These are phyloP conservation scores for Limulus polyphemus DNA, from an alignment of 2,888 invertebrate genomes.

Conservation along the genomic window DNA sequence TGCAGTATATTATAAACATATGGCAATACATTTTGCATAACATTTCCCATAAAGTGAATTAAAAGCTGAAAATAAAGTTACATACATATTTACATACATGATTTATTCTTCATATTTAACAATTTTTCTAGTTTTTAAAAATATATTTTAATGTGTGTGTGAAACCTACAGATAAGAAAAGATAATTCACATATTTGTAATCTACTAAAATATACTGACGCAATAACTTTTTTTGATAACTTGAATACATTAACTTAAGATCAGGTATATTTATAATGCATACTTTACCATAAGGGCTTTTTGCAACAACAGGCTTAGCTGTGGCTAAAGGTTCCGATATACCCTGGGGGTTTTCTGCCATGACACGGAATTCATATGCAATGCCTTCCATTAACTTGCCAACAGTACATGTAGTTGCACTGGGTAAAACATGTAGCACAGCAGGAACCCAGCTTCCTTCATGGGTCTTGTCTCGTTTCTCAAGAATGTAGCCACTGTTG, in stretches of 20 bases:
- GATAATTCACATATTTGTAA: too few relatives aligned
- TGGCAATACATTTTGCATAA: too few relatives aligned
- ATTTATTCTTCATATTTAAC: too few relatives aligned
- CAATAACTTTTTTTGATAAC: too few relatives aligned
- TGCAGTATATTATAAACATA: too few relatives aligned
- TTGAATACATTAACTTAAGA: background rate
- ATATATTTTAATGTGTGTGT: too few relatives aligned
- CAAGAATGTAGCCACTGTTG: constrained; percentile 66
- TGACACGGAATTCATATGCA: constrained; percentile 88
- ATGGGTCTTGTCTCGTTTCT: constrained; percentile 83
- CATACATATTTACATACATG: too few relatives aligned
- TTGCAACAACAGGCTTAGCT: constrained; percentile 15
- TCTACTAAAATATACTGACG: too few relatives aligned
- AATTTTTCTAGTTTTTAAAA: too few relatives aligned
- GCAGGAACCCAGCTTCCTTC: constrained; percentile 96
- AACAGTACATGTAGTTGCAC: constrained; percentile 10
- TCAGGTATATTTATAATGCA: background rate
- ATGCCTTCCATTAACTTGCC: constrained; percentile 67
- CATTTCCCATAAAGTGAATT: too few relatives aligned
- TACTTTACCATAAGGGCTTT: constrained; percentile 42
- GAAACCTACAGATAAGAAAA: too few relatives aligned
- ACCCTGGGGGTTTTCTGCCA: constrained; percentile 89
- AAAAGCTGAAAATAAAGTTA: too few relatives aligned
- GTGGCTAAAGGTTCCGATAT: constrained; percentile 60
- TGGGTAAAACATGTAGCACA: constrained; percentile 64